phyloP scores from a whole-genome alignment of 2,888 invertebrate species.

The Cerceris ruficornis region DNA sequence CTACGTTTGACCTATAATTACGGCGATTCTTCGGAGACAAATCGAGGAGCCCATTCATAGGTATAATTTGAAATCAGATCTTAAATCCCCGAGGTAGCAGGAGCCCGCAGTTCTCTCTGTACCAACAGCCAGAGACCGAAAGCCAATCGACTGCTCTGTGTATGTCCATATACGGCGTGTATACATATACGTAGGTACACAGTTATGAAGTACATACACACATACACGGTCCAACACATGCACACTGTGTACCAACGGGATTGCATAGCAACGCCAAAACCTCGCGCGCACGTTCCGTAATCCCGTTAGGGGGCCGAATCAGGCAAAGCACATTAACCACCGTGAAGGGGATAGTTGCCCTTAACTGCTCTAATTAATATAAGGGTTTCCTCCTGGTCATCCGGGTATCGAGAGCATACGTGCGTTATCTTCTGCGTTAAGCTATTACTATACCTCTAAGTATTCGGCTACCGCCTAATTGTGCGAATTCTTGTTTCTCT shows the following conservation, averaged over 20 bases:
- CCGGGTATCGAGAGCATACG: conserved; percentile 48
- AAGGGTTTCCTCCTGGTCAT: conserved; percentile 71
- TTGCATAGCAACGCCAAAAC: conserved; percentile 71
- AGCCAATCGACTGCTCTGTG: conserved; percentile 63
- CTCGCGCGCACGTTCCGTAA: conserved; percentile 70
- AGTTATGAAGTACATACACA: background rate
- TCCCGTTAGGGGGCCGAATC: conserved; percentile 79
- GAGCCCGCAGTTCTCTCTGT: conserved; percentile 27
- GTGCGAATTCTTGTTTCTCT: background rate
- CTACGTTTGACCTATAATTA: background rate
- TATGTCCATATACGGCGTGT: conserved; percentile 15
- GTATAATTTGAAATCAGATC: conserved; percentile 67
- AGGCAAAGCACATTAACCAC: conserved; percentile 76
- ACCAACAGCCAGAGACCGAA: conserved; percentile 52
- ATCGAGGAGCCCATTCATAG: conserved; percentile 44
- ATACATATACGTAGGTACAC: background rate
- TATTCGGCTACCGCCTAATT: background rate
- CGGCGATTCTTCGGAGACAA: conserved; percentile 42
- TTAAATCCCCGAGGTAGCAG: conserved; percentile 57
- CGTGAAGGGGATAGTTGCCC: conserved; percentile 71
- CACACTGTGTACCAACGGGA: conserved; percentile 61
- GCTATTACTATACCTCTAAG: conserved; percentile 23
- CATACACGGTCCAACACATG: background rate
- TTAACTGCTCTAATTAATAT: conserved; percentile 80
- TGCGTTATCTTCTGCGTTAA: conserved; percentile 39